Base-by-base conservation (phyloP, 2,797 vertebrate genomes). In the Cuniculus paca region DNA sequence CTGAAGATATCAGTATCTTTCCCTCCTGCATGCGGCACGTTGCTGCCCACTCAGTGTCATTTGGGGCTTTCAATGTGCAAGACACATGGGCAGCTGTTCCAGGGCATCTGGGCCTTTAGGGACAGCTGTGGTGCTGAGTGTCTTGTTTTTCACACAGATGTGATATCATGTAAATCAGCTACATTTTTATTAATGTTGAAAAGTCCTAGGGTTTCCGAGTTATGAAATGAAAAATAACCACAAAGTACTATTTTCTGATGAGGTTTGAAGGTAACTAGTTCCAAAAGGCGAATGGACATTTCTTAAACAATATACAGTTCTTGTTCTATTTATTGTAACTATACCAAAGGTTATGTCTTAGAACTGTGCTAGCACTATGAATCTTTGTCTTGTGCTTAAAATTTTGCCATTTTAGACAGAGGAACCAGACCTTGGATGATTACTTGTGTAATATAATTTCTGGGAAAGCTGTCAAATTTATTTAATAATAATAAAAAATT, bases 401-500 rank as follows among this genome's bases (percentile, higher is more conserved):
- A 26, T 34, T 63, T 83, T 87, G 10, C 52, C 48, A 1, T 61
- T 85, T 80, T 54, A 58, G 86, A 45, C 36, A 39, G 36, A 39
- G 6, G 56, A 80, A 61, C 50, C 58, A 68, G 77, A 20, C 58
- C 5, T 78, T 58, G 14, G 36, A n/a, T 20, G 94, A 4, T 52
- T 20, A 70, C 61, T 83, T 79, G 4, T 60, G 0, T 89, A 88
- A 89, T 0, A 24, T 16, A 90, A 77, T 97, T 97, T 97, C 88
- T 91, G 89, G 54, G 78, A 97, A 88, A 70, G 87, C 88, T 94
- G 82, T 68, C 60, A 95, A 39, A 91, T 87, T 90, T 90, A 79
- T 58, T 97, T 93, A 91, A 6, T 12, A 63, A 95, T 88, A 96
- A 68, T 88, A 96, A 97, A 91, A 77, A 60, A 39, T 24, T 92